Evolutionary conservation across 2,797 vertebrate species (phyloP).

Genomic region (Geotrypetes seraphini): DNA sequence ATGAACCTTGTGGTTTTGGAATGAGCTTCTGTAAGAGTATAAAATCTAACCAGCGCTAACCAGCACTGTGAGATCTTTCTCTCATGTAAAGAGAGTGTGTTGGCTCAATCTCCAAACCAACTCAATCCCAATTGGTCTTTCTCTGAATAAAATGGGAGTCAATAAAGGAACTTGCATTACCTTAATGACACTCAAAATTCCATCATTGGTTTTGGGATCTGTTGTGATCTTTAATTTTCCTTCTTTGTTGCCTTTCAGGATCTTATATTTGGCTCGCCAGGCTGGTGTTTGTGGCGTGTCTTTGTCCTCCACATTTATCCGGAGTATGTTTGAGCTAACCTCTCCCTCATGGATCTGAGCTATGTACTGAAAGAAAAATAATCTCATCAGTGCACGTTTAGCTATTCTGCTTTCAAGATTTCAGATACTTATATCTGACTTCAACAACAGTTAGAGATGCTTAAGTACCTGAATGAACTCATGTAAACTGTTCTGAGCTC

Average conservation of each 20-base stretch:
- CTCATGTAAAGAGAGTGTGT: no score
- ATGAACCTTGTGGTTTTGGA: no score
- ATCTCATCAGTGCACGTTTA: background rate
- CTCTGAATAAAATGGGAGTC: background rate
- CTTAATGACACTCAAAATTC: slow-evolving; percentile 62
- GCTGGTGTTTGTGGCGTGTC: slow-evolving; percentile 50
- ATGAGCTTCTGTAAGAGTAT: no score
- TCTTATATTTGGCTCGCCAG: slow-evolving; percentile 53
- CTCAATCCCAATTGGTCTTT: no score
- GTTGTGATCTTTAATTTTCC: slow-evolving; percentile 51
- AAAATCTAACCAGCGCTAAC: no score
- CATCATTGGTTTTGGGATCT: slow-evolving; percentile 65
- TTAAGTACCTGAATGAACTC: no score
- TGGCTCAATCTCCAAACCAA: no score
- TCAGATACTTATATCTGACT: no score
- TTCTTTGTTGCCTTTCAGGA: slow-evolving; percentile 55
- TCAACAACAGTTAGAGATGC: no score
- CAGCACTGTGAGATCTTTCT: no score
- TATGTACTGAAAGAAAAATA: slow-evolving; percentile 14
- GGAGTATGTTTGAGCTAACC: slow-evolving; percentile 19
- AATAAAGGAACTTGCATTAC: slow-evolving; percentile 31
- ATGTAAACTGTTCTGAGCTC: no score
- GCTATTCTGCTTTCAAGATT: no score
- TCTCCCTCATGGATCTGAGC: slow-evolving; percentile 33
- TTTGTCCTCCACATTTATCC: slow-evolving; percentile 51